phyloP scores from a whole-genome alignment of 2,888 invertebrate species.

The Galeruca laticollis region DNA sequence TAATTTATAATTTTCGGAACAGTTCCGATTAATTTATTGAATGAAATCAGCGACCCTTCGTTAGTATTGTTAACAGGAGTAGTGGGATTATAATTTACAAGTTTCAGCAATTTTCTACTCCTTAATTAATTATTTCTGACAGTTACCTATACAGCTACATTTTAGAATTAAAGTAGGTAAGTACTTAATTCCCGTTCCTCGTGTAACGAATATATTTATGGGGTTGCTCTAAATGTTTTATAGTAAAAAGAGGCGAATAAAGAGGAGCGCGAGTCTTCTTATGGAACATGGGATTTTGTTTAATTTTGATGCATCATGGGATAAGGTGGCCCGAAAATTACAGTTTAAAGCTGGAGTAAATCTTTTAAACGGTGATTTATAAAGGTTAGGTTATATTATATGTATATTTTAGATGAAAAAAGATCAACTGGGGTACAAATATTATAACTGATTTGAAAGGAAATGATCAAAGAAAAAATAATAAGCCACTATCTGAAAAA shows the following conservation, averaged over 20 bases:
- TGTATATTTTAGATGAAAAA: too few relatives aligned
- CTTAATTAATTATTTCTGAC: constrained; percentile 19
- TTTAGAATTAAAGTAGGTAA: constrained; percentile 8
- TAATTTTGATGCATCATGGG: background rate
- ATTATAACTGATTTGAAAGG: too few relatives aligned
- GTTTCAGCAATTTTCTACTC: constrained; percentile 12
- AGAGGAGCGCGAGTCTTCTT: background rate
- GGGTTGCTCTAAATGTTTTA: constrained; percentile 5
- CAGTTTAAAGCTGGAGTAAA: too few relatives aligned
- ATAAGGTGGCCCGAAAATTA: background rate
- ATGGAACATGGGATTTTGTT: background rate
- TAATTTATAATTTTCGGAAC: background rate
- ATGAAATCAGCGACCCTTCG: background rate
- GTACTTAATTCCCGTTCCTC: constrained; percentile 12
- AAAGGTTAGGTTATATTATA: too few relatives aligned
- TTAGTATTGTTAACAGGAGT: constrained; percentile 3
- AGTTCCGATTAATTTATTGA: background rate
- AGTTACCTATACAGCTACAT: constrained; percentile 5
- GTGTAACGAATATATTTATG: constrained; percentile 13
- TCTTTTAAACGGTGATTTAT: background rate
- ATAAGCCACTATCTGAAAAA: too few relatives aligned
- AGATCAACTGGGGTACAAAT: too few relatives aligned
- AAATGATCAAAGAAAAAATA: too few relatives aligned
- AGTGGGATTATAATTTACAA: constrained; percentile 14
- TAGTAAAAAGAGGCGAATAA: background rate